These are phyloP conservation scores for Caloenas nicobarica DNA, from an alignment of 2,113 vertebrate genomes.

Conservation along the genomic window DNA sequence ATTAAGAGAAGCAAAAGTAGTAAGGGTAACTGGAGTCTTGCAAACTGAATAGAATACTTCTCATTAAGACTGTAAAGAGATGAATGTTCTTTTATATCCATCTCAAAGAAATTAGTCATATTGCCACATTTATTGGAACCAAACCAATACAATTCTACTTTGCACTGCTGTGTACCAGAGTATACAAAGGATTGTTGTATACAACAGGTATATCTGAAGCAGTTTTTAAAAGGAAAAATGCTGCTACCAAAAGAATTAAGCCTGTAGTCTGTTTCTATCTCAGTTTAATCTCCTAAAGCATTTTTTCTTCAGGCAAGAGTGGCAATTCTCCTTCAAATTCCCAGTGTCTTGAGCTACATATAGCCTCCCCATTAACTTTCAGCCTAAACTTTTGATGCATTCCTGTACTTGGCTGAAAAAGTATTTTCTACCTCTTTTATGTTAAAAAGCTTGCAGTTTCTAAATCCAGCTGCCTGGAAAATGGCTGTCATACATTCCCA, in stretches of 20 bases:
- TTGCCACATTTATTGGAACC: background rate
- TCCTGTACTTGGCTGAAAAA: background rate
- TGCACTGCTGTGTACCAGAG: background rate
- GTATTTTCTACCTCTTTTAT: background rate
- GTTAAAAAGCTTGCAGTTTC: background rate
- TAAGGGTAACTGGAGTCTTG: background rate
- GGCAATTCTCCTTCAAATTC: background rate
- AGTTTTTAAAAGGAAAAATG: background rate
- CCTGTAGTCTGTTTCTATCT: background rate
- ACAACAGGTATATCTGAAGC: background rate
- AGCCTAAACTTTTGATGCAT: background rate
- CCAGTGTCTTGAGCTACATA: background rate
- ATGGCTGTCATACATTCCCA: background rate
- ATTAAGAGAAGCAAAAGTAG: accelerated
- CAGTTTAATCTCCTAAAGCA: background rate
- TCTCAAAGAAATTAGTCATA: background rate
- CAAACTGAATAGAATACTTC: background rate
- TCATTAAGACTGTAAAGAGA: background rate
- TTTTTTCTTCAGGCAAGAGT: background rate
- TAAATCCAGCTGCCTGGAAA: background rate
- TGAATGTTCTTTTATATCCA: background rate
- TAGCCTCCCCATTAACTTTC: background rate
- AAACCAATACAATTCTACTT: background rate
- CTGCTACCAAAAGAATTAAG: background rate
- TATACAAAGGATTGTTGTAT: background rate